Evolutionary conservation across 1,140 invertebrate species (phyloP).

Genomic region (Leptoteleia sp.): DNA sequence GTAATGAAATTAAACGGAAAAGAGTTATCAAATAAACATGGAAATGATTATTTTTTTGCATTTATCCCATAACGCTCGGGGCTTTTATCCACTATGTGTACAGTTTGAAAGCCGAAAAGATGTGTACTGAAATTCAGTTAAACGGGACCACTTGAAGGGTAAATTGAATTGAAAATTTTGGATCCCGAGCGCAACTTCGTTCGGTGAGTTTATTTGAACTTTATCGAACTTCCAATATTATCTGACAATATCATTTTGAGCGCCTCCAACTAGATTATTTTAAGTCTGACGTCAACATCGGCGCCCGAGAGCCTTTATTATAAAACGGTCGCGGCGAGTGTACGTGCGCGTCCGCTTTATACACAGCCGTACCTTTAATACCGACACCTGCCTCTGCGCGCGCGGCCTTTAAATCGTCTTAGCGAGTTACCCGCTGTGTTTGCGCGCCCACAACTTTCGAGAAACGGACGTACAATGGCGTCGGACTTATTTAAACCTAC

Average conservation of each 20-base stretch:
- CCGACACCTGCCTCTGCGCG: conserved; percentile 17
- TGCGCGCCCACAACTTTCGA: conserved; percentile 28
- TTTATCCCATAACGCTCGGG: no score
- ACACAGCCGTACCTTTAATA: conserved; percentile 6
- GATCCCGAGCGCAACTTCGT: conserved; percentile 5
- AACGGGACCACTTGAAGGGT: conserved; percentile 2
- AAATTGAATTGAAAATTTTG: conserved; percentile 32
- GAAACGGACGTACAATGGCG: conserved; percentile 26
- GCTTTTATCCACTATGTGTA: no score
- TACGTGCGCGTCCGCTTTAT: conserved; percentile 3
- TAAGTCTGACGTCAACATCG: conserved; percentile 38
- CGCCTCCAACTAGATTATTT: conserved; percentile 34
- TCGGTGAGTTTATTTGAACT: conserved; percentile 25
- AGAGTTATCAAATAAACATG: no score
- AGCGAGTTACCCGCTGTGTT: conserved; percentile 30
- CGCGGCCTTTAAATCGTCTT: conserved; percentile 25
- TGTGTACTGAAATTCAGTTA: not conserved
- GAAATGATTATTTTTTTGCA: no score
- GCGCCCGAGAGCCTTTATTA: conserved; percentile 24
- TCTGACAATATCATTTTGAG: conserved; percentile 34
- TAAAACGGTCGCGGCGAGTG: conserved; percentile 2
- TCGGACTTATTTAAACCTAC: conserved; percentile 34
- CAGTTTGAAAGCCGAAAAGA: no score
- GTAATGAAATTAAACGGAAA: no score
- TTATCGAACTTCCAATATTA: conserved; percentile 46